phyloP scores from a whole-genome alignment of 2,797 vertebrate species.

The Syncerus caffer region DNA sequence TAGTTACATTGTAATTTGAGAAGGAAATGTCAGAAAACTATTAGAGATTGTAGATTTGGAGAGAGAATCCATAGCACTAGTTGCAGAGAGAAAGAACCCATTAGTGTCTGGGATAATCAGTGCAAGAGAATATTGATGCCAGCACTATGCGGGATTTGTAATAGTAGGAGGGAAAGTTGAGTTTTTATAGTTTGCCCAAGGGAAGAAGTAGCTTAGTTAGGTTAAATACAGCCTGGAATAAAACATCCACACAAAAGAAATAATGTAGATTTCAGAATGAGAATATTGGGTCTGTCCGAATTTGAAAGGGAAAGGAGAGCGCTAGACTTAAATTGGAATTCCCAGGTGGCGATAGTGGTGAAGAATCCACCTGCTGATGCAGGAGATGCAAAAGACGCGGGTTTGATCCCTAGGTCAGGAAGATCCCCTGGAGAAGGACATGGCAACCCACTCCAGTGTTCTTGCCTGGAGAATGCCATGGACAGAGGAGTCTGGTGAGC shows the following conservation, averaged over 20 bases:
- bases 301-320: background rate
- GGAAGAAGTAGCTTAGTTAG: background rate
- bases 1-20: background rate
- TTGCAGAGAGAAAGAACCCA: background rate
- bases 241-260: background rate
- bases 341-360: background rate
- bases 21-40: background rate
- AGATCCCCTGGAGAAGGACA: background rate
- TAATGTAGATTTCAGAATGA: background rate
- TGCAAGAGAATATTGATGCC: no score
- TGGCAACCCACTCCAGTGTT: background rate
- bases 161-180: background rate
- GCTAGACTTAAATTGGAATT: background rate
- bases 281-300: background rate
- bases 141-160: rapidly evolving
- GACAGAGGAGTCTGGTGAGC: background rate
- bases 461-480: background rate
- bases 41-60: background rate
- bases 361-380: background rate
- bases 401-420: background rate
- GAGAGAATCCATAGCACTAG: background rate
- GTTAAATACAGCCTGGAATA: background rate
- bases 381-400: rapidly evolving
- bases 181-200: background rate
- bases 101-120: background rate